Evolutionary conservation across 2,113 vertebrate species (phyloP).

Genomic region (Eurystomus gularis): DNA sequence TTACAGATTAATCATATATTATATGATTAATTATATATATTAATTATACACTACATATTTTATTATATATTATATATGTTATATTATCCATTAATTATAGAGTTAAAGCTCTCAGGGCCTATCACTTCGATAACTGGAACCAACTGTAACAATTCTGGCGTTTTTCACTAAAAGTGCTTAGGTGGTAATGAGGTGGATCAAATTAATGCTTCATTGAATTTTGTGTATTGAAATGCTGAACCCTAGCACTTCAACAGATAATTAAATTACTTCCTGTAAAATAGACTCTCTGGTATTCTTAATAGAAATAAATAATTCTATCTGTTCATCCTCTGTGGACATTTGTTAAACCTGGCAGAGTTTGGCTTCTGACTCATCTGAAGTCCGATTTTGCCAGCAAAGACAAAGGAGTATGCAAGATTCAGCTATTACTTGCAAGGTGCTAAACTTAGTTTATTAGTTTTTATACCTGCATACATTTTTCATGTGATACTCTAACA

Average conservation of each 20-base stretch:
- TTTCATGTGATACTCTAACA: not conserved
- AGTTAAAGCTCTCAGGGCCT: not conserved
- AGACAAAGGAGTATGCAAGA: not conserved
- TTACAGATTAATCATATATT: not conserved
- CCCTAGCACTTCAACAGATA: constrained; percentile 26
- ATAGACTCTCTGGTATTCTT: constrained; percentile 30
- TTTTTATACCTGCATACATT: not conserved
- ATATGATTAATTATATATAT: not conserved
- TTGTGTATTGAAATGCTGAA: constrained; percentile 32
- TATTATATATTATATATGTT: not conserved
- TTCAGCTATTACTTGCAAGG: not conserved
- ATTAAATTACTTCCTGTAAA: constrained; percentile 47
- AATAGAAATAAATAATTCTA: constrained; percentile 51
- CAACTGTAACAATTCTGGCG: not conserved
- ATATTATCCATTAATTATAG: not conserved
- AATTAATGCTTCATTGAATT: constrained; percentile 40
- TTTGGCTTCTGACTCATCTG: constrained; percentile 29
- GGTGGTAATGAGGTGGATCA: constrained; percentile 32
- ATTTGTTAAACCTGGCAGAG: constrained; percentile 25
- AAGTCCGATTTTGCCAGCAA: constrained; percentile 24
- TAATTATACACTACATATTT: not conserved
- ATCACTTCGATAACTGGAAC: not conserved
- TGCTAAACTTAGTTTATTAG: not conserved
- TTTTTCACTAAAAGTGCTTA: constrained; percentile 15
- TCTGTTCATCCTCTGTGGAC: constrained; percentile 20